phyloP scores from a whole-genome alignment of 2,113 vertebrate genomes.

The Axis porcinus region DNA sequence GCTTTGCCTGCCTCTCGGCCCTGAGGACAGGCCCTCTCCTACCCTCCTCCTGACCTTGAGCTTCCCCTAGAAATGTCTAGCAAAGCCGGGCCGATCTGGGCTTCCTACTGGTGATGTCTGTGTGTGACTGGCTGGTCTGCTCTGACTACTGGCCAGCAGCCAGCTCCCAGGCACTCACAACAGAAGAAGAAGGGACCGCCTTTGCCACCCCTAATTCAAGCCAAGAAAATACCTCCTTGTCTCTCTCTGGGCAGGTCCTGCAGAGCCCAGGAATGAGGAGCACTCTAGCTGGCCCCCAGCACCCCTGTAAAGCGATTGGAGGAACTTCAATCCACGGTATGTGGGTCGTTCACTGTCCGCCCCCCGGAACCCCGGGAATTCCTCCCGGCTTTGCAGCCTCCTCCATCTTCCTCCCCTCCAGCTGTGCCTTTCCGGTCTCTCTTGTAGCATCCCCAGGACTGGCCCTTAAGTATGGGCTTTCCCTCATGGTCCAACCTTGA shows the following conservation, averaged over 20 bases:
- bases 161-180: fast-evolving
- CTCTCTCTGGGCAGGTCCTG: neutral
- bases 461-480: neutral
- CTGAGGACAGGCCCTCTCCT: neutral
- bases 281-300: fast-evolving
- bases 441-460: too few species aligned
- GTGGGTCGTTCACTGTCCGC: fast-evolving
- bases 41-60: neutral
- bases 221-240: neutral
- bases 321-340: neutral
- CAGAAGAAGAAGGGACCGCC: neutral
- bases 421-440: neutral
- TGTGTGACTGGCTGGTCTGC: fast-evolving
- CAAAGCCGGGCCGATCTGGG: neutral
- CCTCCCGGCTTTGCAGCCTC: neutral
- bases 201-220: neutral
- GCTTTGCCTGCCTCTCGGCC: neutral
- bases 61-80: neutral
- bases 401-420: neutral
- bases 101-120: neutral
- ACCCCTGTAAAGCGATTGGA: fast-evolving
- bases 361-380: neutral
- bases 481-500: neutral
- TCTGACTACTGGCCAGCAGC: neutral
- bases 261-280: neutral